These are phyloP conservation scores for Tapirus indicus DNA, from an alignment of 2,797 vertebrate species.

Conservation along the genomic window DNA sequence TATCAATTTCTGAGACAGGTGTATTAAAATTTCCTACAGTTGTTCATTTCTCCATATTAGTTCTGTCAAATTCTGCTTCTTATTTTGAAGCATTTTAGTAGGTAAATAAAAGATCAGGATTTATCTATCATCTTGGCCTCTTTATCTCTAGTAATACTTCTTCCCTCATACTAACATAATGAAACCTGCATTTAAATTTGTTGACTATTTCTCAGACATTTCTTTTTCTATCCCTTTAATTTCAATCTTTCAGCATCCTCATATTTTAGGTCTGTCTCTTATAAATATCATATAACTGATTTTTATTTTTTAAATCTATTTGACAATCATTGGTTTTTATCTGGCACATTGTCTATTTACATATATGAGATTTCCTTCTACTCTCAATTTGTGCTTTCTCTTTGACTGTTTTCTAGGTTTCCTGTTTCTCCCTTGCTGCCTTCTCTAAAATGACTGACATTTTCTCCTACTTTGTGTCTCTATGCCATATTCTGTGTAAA, in stretches of 20 bases:
- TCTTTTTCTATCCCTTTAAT: neutral
- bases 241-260: neutral
- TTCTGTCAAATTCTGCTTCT: neutral
- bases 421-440: neutral
- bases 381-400: neutral
- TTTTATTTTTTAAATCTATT: constrained; percentile 18
- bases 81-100: constrained; percentile 37
- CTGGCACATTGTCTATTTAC: neutral
- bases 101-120: neutral
- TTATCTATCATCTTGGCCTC: neutral
- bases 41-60: neutral
- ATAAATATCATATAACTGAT: neutral
- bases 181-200: neutral
- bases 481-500: neutral
- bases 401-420: neutral
- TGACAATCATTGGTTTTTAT: neutral
- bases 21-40: neutral
- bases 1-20: neutral
- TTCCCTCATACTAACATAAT: neutral
- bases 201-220: neutral
- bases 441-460: constrained; percentile 38
- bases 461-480: neutral
- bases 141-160: neutral
- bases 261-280: neutral
- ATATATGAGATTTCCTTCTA: neutral